Conservation (phyloP, 2,113 vertebrate species). For the Aphyosemion australe region DNA sequence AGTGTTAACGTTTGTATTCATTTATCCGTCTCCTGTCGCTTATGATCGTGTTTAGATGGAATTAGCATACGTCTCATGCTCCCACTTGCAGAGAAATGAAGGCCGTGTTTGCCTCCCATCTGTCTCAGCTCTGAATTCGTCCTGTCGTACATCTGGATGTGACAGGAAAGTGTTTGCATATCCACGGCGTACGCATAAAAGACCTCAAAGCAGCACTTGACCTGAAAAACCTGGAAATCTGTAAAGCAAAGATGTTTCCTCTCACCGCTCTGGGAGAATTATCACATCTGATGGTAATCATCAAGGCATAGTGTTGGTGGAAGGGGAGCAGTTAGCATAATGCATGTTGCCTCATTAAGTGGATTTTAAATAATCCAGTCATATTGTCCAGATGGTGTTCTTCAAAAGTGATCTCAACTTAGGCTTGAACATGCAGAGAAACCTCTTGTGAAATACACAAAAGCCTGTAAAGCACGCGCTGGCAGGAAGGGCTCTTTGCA, state of each 20-base stretch:
- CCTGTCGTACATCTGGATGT: constrained; percentile 48
- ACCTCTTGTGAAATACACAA: background rate
- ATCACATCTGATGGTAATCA: constrained; percentile 42
- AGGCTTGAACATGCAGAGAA: background rate
- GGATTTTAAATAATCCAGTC: background rate
- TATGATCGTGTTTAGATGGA: constrained; percentile 3
- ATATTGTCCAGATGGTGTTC: background rate
- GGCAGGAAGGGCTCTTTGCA: background rate
- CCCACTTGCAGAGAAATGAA: constrained; percentile 33
- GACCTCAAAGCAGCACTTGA: constrained; percentile 39
- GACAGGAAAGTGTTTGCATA: constrained; percentile 26
- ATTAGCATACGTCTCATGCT: constrained; percentile 1
- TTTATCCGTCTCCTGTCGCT: background rate
- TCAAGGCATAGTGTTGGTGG: constrained; percentile 38
- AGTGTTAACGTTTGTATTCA: background rate
- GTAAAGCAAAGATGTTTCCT: constrained; percentile 36
- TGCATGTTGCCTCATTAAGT: background rate
- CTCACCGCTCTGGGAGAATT: constrained; percentile 30
- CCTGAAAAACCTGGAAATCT: constrained; percentile 38
- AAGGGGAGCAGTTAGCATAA: background rate
- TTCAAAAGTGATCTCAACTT: background rate
- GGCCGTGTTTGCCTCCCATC: constrained; percentile 36
- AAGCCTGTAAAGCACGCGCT: background rate
- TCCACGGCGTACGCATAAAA: constrained; percentile 10
- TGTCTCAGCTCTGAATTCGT: constrained; percentile 42